These are phyloP conservation scores for Premnoplex brunnescens DNA, from an alignment of 2,797 vertebrate species.

Conservation along the genomic window DNA sequence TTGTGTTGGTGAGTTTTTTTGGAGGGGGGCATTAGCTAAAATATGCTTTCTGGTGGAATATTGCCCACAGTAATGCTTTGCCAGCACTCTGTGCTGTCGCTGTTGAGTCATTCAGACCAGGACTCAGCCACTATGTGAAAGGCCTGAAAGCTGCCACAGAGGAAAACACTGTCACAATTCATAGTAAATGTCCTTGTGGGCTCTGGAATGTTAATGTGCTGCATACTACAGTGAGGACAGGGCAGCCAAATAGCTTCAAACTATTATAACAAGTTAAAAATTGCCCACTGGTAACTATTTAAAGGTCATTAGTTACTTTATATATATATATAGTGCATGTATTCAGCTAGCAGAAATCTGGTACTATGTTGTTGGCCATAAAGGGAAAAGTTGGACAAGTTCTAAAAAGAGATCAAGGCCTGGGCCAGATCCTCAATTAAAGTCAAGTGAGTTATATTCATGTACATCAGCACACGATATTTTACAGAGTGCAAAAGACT, in stretches of 20 bases:
- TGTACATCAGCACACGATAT: not conserved
- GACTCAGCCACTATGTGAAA: not conserved
- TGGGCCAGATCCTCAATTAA: not conserved
- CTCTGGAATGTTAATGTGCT: conserved; percentile 49
- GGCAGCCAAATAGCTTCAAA: conserved; percentile 46
- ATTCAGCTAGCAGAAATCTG: conserved; percentile 59
- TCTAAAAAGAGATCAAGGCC: conserved; percentile 56
- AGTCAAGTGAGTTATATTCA: not conserved
- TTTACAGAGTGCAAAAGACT: not conserved
- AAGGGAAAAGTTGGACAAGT: conserved; percentile 58
- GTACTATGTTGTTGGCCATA: conserved; percentile 51
- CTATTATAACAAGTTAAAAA: conserved; percentile 48
- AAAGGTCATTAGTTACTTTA: conserved; percentile 54
- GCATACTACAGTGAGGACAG: not conserved
- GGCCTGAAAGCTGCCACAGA: not conserved
- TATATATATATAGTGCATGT: conserved; percentile 55
- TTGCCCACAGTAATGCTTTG: not conserved
- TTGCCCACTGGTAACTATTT: conserved; percentile 51
- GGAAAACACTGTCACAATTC: conserved; percentile 56
- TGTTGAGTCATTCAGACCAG: not conserved
- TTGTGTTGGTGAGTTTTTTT: no score
- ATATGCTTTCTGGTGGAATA: not conserved
- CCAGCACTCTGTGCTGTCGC: not conserved
- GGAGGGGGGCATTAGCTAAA: not conserved
- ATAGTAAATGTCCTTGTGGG: conserved; percentile 58